Conservation (phyloP, 2,113 vertebrate species). For the Petromus typicus region DNA sequence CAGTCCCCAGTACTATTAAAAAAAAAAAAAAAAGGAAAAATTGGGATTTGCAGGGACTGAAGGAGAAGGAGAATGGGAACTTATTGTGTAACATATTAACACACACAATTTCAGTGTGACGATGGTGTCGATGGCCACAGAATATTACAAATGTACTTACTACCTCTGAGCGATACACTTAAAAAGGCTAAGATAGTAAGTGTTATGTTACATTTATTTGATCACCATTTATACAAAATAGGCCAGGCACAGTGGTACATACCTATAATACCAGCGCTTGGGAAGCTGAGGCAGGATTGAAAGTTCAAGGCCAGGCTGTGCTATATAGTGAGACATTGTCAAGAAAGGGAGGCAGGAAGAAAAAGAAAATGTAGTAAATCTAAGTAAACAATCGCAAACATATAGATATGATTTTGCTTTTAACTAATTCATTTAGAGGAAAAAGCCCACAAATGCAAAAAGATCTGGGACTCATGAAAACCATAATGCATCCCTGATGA, state of each 20-base stretch:
- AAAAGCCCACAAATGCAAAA: not conserved
- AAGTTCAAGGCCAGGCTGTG: not conserved
- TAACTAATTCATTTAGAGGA: not conserved
- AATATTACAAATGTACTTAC: not conserved
- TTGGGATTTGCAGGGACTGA: not conserved
- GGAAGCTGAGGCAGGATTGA: not conserved
- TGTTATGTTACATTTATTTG: not conserved
- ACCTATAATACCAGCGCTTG: not conserved
- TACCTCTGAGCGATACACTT: not conserved
- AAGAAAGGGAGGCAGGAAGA: not conserved
- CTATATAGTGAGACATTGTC: not conserved
- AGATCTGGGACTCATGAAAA: not conserved
- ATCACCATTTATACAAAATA: not conserved
- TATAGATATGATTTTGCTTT: not conserved
- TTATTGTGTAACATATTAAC: not conserved
- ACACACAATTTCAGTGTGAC: not conserved
- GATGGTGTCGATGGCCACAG: not conserved
- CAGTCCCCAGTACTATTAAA: not conserved
- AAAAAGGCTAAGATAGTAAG: not conserved
- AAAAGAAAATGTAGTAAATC: not conserved
- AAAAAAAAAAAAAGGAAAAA: not conserved
- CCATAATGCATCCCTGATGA: not conserved
- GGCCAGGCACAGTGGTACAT: not conserved
- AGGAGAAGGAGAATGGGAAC: not conserved
- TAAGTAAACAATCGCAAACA: not conserved